Base-by-base conservation (phyloP, 1,140 invertebrate species). In the Drosophila nigrodunni region DNA sequence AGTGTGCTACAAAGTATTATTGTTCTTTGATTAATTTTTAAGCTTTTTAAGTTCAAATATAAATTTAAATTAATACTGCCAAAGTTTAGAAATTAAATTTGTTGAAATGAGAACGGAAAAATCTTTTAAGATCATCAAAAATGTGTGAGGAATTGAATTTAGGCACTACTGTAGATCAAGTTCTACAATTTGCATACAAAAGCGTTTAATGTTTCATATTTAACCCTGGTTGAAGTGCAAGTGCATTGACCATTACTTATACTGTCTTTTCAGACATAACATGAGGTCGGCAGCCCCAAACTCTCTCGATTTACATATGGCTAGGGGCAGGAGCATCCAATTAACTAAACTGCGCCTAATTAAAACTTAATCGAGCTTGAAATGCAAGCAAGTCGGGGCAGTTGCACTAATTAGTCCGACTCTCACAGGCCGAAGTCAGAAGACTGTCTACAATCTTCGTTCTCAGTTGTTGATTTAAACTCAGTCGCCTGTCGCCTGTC, bases 341-440 rank as follows among this genome's bases (percentile, higher is more conserved):
- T 89, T 88, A 75, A 80, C 71, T 81, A 89, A 88, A 83, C 74
- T 81, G 74, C 77, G 68, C 65, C 66, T 80, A 82, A 89, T 89
- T 76, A 81, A 81, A 80, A 85, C 44, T 89, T 89, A 85, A 89
- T 89, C 77, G 85, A 80, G 85, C 85, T 89, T 89, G 85, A 88
- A 83, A 76, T 44, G 34, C 43, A 75, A 65, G 60, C 59, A 11
- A 55, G 55, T 54, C 25, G 37, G 18, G 25, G 46, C 68, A 82
- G 73, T 54, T 78, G 77, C 67, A 64, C 77, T 89, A 89, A 89
- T 89, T 89, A 89, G 85, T 54, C 46, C n/a, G 39, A 62, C 80
- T 89, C 85, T 89, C 85, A 89, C 74, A 83, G 62, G 46, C 59
- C n/a, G 21, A 25, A 49, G 39, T 54, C 7, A 25, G 35, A n/a